Conservation (phyloP, 2,797 vertebrate species). For the Xenopus petersii region DNA sequence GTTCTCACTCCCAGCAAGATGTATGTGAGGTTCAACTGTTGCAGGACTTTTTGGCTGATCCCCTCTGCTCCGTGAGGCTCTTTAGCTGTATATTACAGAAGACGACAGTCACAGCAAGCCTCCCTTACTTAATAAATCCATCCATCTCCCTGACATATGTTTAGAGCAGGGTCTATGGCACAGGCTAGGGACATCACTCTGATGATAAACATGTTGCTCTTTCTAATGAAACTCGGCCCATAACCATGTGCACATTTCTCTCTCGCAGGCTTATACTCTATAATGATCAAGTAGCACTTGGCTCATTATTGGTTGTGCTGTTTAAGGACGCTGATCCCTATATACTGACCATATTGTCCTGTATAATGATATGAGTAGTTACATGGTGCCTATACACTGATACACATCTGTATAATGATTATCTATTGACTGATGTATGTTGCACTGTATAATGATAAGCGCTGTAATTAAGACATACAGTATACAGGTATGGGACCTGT, state of each 20-base stretch:
- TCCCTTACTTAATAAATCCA: slow-evolving; percentile 48
- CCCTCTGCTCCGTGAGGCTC: slow-evolving; percentile 33
- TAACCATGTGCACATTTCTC: background rate
- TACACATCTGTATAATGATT: no score
- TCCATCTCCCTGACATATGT: slow-evolving; percentile 44
- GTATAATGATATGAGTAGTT: no score
- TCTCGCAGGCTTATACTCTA: no score
- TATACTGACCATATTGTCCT: no score
- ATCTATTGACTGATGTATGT: no score
- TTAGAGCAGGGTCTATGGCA: slow-evolving; percentile 31
- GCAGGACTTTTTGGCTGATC: slow-evolving; percentile 33
- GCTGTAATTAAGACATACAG: no score
- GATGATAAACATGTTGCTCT: slow-evolving; percentile 38
- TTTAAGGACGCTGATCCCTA: no score
- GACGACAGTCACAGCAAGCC: slow-evolving; percentile 34
- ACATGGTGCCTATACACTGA: no score
- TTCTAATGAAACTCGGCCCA: slow-evolving; percentile 32
- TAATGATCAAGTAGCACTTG: no score
- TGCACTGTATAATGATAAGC: no score
- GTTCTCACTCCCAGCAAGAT: slow-evolving; percentile 28
- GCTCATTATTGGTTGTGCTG: no score
- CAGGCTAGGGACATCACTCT: slow-evolving; percentile 34
- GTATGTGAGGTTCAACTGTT: slow-evolving; percentile 33
- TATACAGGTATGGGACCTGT: no score
- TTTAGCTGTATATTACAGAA: slow-evolving; percentile 44